Percentiles rank a stretch among this genome's conserved stretches.
phyloP scores from a whole-genome alignment of 2,888 invertebrate species.

The Harpalus rubripes region DNA sequence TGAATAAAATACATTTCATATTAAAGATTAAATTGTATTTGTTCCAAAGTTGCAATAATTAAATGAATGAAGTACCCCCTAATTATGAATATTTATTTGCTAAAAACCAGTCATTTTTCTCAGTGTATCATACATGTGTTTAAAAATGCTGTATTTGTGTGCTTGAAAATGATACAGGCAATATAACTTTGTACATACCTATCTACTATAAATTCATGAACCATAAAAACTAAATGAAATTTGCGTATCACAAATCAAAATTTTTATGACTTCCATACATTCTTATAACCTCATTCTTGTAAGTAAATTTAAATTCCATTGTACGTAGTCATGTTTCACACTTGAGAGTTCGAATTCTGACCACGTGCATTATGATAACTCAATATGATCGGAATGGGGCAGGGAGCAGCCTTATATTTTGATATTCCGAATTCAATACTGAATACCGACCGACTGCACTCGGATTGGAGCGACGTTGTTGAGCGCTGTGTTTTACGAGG shows the following conservation, averaged over 20 bases:
- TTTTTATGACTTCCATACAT: conserved; percentile 22
- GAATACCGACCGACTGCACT: conserved; percentile 23
- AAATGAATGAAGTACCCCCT: too few relatives aligned
- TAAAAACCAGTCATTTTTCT: too few relatives aligned
- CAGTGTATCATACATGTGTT: too few relatives aligned
- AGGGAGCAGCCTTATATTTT: conserved; percentile 47
- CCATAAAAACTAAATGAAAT: conserved; percentile 32
- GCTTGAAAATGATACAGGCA: background rate
- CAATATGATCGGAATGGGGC: conserved; percentile 18
- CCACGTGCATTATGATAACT: conserved; percentile 44
- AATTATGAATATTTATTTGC: too few relatives aligned
- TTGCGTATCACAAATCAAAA: conserved; percentile 27
- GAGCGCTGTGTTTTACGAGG: conserved; percentile 47
- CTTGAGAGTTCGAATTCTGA: conserved; percentile 30
- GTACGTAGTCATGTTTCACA: conserved; percentile 14
- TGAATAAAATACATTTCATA: too few relatives aligned
- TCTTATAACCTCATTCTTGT: conserved; percentile 17
- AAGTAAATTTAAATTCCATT: conserved; percentile 22
- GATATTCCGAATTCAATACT: conserved; percentile 59
- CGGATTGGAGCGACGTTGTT: conserved; percentile 6
- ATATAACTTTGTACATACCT: too few relatives aligned
- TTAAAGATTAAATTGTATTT: too few relatives aligned
- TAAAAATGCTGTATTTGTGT: too few relatives aligned
- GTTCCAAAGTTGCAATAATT: too few relatives aligned
- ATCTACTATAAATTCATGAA: conserved; percentile 10